Evolutionary conservation across 2,888 invertebrate genomes (phyloP), one percentile per base, ranked within the genome.

Genomic region (Sphinx pinastri): DNA sequence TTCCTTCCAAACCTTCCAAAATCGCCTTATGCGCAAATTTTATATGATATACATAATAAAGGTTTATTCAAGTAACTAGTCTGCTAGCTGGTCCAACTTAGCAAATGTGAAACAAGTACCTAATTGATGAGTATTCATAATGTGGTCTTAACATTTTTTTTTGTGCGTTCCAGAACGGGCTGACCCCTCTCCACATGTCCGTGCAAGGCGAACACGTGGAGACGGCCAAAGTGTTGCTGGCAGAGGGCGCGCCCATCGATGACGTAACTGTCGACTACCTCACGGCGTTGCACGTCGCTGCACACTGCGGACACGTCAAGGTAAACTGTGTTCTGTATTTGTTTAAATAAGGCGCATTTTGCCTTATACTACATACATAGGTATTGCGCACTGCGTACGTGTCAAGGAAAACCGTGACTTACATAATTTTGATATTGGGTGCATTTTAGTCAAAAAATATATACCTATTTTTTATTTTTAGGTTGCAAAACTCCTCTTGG

Each of bases 161-260:
- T 13, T 52, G 3, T 54, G 72, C 0, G 70, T 88, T 89, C 2
- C 88, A 97, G 96, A 98, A 98, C 86, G 98, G 99, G 14, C 94
- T 99, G 77, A 98, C 99, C n/a, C 99, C 99, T 57, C 95, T 99
- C 77, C 99, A 99, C 94, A 99, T 99, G 99, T 98, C 99, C 72
- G 98, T 99, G 68, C 99, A 99, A 92, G 99, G 99, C 74, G 99
- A 99, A 92, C 99, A 99, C 89, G 98, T 99, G 76, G 99, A 99
- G 90, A 98, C 99, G 72, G 99, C 99, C 7, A 95, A 98, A 69
- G 97, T 98, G 68, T 95, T 99, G 10, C 95, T 99, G 13, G 96
- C 98, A 78, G 98, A 99, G 88, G 98, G 98, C 76, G 99, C 99
- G 1, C 98, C 98, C n/a, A 99, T 99, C 67, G 99, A 99, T 93